These are phyloP conservation scores for Perodicticus potto DNA, from an alignment of 2,797 vertebrate genomes.

Conservation along the genomic window DNA sequence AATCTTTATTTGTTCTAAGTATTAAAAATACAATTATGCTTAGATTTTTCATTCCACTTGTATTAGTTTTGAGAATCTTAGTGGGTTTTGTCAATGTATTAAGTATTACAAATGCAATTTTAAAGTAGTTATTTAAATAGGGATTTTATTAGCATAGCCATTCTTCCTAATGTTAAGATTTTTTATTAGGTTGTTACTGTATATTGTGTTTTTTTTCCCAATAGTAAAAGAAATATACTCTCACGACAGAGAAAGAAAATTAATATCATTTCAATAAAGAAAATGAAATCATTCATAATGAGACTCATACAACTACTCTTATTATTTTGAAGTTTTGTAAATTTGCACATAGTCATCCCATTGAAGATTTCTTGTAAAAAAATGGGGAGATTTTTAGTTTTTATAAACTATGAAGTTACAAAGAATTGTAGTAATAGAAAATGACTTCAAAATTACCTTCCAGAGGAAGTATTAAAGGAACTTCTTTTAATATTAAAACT, in stretches of 20 bases:
- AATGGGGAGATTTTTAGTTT: neutral
- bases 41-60: constrained; percentile 33
- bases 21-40: neutral
- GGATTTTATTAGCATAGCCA: constrained; percentile 19
- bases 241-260: neutral
- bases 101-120: constrained; percentile 6
- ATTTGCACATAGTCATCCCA: neutral
- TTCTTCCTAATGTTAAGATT: constrained; percentile 47
- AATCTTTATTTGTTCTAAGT: constrained; percentile 4
- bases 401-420: neutral
- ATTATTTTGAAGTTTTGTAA: constrained; percentile 32
- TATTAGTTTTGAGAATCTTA: constrained; percentile 32
- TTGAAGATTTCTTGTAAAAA: neutral
- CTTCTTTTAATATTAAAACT: too few relatives aligned
- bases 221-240: constrained; percentile 12
- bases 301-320: neutral
- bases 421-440: neutral
- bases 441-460: neutral
- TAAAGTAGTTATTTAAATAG: constrained; percentile 30
- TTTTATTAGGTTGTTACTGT: neutral
- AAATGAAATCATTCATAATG: constrained; percentile 9
- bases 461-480: too few relatives aligned
- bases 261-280: neutral
- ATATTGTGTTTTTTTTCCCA: neutral
- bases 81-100: constrained; percentile 33